A percentile compares a stretch with the other conserved stretches of the same genome.
phyloP scores from a whole-genome alignment of 2,888 invertebrate genomes.

The Lycocerus yunnanus region DNA sequence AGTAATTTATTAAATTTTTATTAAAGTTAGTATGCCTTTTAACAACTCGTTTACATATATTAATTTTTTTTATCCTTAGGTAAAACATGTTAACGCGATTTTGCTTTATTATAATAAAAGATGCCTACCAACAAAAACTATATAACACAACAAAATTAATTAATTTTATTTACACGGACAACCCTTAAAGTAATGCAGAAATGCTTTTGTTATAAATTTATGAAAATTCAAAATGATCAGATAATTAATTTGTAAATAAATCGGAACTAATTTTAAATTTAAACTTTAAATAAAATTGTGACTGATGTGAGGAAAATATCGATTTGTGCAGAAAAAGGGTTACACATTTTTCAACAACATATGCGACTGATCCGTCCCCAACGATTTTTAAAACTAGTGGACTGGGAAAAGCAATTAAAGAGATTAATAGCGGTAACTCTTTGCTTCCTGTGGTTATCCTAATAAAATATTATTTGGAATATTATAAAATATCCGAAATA shows the following conservation, averaged over 20 bases:
- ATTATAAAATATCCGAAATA: not conserved
- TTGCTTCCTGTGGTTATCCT: conserved; percentile 50
- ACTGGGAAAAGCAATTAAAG: conserved; percentile 54
- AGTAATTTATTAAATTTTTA: too few relatives aligned
- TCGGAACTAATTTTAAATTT: not conserved
- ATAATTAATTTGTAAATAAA: not conserved
- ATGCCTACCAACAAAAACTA: not conserved
- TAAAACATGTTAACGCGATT: too few relatives aligned
- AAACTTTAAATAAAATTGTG: not conserved
- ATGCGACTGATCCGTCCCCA: conserved; percentile 51
- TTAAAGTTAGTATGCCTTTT: too few relatives aligned
- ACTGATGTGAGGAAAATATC: conserved; percentile 16
- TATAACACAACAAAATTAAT: not conserved
- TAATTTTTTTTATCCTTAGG: too few relatives aligned
- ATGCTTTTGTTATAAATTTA: not conserved
- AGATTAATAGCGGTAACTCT: conserved; percentile 51
- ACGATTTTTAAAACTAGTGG: conserved; percentile 50
- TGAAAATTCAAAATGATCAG: not conserved
- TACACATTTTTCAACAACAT: conserved; percentile 51
- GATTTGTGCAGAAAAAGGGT: conserved; percentile 19
- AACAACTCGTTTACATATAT: not conserved
- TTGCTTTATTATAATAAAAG: not conserved
- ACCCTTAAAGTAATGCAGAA: not conserved
- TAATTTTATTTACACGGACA: too few relatives aligned
- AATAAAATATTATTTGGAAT: conserved; percentile 40